phyloP scores from a whole-genome alignment of 2,113 vertebrate species.

The Cryptomyrus ogoouensis region DNA sequence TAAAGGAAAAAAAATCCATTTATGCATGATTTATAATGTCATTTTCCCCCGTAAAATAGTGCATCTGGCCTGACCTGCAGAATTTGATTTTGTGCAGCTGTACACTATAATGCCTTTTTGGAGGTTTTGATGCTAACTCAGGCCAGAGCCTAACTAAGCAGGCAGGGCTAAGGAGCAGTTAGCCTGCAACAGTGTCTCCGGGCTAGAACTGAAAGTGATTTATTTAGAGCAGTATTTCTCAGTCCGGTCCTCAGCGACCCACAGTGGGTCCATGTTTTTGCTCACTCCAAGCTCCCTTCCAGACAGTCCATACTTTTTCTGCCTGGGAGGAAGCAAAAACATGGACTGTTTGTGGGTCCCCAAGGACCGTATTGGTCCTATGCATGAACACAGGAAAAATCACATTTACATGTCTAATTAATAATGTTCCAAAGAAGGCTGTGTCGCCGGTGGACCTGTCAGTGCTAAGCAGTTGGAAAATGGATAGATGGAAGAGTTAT shows the following conservation, averaged over 20 bases:
- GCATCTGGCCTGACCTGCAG: not conserved
- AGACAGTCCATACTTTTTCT: too few species aligned
- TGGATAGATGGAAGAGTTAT: not conserved
- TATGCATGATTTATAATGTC: not conserved
- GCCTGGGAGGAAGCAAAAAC: too few species aligned
- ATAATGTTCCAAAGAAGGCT: not conserved
- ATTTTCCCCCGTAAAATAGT: not conserved
- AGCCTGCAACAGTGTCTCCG: not conserved
- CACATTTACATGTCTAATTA: not conserved
- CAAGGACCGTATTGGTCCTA: too few species aligned
- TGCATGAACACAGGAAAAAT: not conserved
- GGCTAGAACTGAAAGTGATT: not conserved
- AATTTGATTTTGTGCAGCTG: conserved; percentile 8
- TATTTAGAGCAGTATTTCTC: not conserved
- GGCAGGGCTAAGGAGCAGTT: not conserved
- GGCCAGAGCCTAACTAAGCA: not conserved
- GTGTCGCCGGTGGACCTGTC: not conserved
- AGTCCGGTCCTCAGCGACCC: too few species aligned
- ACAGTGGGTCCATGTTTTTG: too few species aligned
- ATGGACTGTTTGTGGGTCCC: too few species aligned
- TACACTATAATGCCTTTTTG: not conserved
- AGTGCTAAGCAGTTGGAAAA: not conserved
- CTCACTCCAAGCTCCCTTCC: too few species aligned
- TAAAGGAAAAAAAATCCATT: not conserved
- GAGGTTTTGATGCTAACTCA: not conserved